Percentiles rank a stretch among this genome's conserved stretches.
Conservation (phyloP, 1,140 invertebrate species). For the Conus ventricosus region DNA sequence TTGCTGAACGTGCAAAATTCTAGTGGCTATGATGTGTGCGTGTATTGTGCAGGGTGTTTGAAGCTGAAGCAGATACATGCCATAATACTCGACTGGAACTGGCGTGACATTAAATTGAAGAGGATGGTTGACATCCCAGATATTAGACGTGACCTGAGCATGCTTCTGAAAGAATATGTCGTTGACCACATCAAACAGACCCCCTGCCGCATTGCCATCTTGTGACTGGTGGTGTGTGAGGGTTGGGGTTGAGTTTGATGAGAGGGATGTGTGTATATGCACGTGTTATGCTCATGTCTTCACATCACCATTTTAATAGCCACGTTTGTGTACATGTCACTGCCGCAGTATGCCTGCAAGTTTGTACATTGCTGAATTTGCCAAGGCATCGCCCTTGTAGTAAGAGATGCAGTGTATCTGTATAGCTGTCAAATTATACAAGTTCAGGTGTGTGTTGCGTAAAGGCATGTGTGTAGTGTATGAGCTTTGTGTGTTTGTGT, state of each 20-base stretch:
- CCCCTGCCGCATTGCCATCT: constrained; percentile 3
- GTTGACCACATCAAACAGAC: constrained; percentile 30
- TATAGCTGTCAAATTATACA: too few relatives aligned
- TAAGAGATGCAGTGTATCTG: too few relatives aligned
- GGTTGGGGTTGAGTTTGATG: neutral
- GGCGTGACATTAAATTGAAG: constrained; percentile 67
- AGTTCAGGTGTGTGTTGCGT: too few relatives aligned
- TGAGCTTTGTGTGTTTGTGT: neutral
- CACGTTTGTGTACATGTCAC: too few relatives aligned
- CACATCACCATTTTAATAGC: too few relatives aligned
- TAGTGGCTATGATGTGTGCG: too few relatives aligned
- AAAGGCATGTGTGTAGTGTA: neutral
- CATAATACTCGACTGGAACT: constrained; percentile 70
- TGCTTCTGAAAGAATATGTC: constrained; percentile 36
- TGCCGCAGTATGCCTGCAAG: too few relatives aligned
- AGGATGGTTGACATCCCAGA: constrained; percentile 67
- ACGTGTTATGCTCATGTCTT: neutral
- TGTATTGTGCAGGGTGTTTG: constrained; percentile 56
- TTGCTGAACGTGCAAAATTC: too few relatives aligned
- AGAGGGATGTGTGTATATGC: neutral
- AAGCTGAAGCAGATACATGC: constrained; percentile 57
- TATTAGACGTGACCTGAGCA: constrained; percentile 55
- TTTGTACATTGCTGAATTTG: too few relatives aligned
- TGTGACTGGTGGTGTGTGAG: neutral
- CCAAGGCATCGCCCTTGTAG: too few relatives aligned